Percentiles rank a stretch among this genome's conserved stretches.
phyloP scores from a whole-genome alignment of 1,140 invertebrate species.

The Camponotus pennsylvanicus region DNA sequence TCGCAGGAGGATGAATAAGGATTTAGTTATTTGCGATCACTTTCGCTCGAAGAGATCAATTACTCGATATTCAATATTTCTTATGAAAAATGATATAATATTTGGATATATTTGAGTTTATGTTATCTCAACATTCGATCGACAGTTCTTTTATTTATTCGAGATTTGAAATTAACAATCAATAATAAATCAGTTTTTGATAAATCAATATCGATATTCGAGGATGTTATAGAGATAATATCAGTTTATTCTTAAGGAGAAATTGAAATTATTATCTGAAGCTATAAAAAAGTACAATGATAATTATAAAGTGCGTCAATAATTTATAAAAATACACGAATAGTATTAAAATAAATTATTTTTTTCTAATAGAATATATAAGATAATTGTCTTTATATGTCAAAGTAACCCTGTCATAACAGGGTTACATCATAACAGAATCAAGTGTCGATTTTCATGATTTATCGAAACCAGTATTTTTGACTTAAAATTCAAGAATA shows the following conservation, averaged over 20 bases:
- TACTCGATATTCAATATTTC: neutral
- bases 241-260: neutral
- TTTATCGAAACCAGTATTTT: slow-evolving; percentile 13
- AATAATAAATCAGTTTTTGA: neutral
- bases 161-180: neutral
- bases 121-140: neutral
- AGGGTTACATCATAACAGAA: too few relatives aligned
- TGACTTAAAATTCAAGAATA: neutral
- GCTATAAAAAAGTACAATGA: neutral
- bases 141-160: neutral
- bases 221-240: neutral
- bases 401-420: neutral
- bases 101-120: neutral
- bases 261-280: slow-evolving; percentile 1
- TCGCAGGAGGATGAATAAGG: neutral
- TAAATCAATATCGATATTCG: too few relatives aligned
- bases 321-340: neutral
- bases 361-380: too few relatives aligned
- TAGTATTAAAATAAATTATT: too few relatives aligned
- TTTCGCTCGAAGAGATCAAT: neutral
- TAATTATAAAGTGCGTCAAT: neutral
- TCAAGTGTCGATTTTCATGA: too few relatives aligned
- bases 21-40: neutral
- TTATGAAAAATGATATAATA: neutral
- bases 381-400: neutral